These are phyloP conservation scores for Haliclona indistincta DNA, from an alignment of 37 sponge, comb jelly and placozoan species.

Conservation along the genomic window DNA sequence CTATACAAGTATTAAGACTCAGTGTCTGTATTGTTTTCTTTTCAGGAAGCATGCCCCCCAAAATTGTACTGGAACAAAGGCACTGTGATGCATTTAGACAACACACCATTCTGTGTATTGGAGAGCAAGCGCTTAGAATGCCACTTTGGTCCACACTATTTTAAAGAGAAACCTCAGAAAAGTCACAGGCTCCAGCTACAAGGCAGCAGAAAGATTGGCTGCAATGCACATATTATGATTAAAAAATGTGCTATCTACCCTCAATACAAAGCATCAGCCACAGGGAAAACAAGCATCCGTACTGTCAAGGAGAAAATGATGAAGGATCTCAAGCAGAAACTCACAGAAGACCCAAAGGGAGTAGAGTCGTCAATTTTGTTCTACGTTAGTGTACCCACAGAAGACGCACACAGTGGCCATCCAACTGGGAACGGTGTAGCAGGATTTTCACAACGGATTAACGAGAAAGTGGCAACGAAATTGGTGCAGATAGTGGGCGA, in stretches of 20 bases:
- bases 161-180: not conserved
- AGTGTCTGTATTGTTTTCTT: too few relatives aligned
- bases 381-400: not conserved
- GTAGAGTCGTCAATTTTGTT: not conserved
- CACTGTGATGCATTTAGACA: too few relatives aligned
- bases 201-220: conserved; percentile 20
- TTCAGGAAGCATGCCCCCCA: too few relatives aligned
- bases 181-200: not conserved
- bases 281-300: not conserved
- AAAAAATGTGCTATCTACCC: conserved; percentile 17
- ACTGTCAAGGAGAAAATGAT: not conserved
- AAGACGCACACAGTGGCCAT: conserved; percentile 18
- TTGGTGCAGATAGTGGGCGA: conserved; percentile 2
- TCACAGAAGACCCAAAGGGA: not conserved
- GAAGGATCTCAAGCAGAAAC: not conserved
- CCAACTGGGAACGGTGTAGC: not conserved
- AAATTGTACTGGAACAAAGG: too few relatives aligned
- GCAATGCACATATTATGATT: conserved; percentile 15
- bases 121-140: not conserved
- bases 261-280: conserved; percentile 2
- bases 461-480: conserved; percentile 14
- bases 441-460: conserved; percentile 15
- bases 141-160: too few relatives aligned
- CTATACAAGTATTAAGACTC: too few relatives aligned
- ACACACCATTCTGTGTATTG: conserved; percentile 4